Evolutionary conservation across 2,113 vertebrate species (phyloP), one percentile per base, ranked within the genome.

Genomic region (Pomatostomus ruficeps): DNA sequence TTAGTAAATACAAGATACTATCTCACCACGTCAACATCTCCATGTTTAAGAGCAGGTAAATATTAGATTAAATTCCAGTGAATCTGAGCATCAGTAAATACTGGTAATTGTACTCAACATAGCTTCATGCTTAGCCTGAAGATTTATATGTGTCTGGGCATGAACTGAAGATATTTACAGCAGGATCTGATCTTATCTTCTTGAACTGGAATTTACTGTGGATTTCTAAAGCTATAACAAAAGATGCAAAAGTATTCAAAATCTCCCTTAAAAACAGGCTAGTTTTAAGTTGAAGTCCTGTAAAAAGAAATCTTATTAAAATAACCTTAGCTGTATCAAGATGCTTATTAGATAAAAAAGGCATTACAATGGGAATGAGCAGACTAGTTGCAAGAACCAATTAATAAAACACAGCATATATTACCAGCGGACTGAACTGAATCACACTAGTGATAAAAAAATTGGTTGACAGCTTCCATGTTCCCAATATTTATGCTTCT

Each of bases 391-490:
- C 67, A 91, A 68, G 61, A 89, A 72, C 3, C 36, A 94, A 61
- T 91, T 93, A 95, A 88, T 82, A 84, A 94, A 96, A 89, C 14
- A 49, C 29, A 87, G 31, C n/a, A 61, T 48, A 43, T 42, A 70
- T 85, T 75, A 49, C 23, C 49, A 67, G 22, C 80, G 55, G 66
- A 84, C 43, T 84, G 54, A 93, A 88, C 18, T 82, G 49, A 95
- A 85, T 79, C 61, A 86, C 42, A 61, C 1, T 35, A 75, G 68
- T 28, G 43, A 52, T 46, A 45, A 89, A 94, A 71, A 89, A 87
- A 82, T 14, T 55, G 48, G 48, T 76, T 91, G 29, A 94, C 95
- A 90, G 11, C 10, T 80, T 95, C 46, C 29, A 23, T 38, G 21
- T 71, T 76, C 26, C 55, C 89, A 59, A 68, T 65, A 89, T 78